A percentile compares a stretch with the other conserved stretches of the same genome.
Evolutionary conservation across 2,888 invertebrate species (phyloP).

Genomic region (Lasius fuliginosus): DNA sequence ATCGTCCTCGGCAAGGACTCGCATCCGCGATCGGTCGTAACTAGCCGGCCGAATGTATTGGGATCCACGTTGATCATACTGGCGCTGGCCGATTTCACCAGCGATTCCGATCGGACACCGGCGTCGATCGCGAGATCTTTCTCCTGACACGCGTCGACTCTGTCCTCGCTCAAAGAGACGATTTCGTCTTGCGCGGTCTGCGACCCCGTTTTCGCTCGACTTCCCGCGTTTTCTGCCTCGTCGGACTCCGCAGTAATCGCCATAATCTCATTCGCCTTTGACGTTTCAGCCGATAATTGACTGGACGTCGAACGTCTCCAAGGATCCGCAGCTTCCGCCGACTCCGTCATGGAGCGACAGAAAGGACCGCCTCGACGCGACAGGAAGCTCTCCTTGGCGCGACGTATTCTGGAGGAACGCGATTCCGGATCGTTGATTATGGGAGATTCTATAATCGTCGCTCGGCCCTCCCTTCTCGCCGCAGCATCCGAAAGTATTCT

Average conservation of each 20-base stretch:
- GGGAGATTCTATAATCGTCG: constrained; percentile 17
- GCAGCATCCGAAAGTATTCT: constrained; percentile 72
- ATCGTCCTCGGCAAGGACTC: constrained; percentile 87
- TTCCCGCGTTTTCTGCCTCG: not conserved
- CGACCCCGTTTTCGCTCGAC: not conserved
- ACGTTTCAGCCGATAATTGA: not conserved
- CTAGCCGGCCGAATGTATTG: constrained; percentile 88
- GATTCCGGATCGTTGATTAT: constrained; percentile 56
- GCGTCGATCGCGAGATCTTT: constrained; percentile 5
- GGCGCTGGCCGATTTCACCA: constrained; percentile 92
- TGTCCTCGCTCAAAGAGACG: not conserved
- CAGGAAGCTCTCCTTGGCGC: constrained; percentile 91
- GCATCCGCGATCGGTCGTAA: constrained; percentile 82
- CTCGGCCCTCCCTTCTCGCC: constrained; percentile 64
- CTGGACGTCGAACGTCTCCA: constrained; percentile 3
- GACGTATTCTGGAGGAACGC: constrained; percentile 65
- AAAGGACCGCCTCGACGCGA: constrained; percentile 83
- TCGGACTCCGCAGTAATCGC: not conserved
- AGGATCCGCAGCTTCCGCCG: constrained; percentile 15
- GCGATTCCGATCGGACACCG: constrained; percentile 73
- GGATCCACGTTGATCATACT: constrained; percentile 92
- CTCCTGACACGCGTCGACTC: not conserved
- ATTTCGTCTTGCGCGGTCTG: not conserved
- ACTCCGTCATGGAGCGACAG: constrained; percentile 65
- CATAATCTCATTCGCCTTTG: not conserved